A percentile compares a stretch with the other conserved stretches of the same genome.
Conservation (phyloP, 2,797 vertebrate species). For the Brachyalestes nurse region DNA sequence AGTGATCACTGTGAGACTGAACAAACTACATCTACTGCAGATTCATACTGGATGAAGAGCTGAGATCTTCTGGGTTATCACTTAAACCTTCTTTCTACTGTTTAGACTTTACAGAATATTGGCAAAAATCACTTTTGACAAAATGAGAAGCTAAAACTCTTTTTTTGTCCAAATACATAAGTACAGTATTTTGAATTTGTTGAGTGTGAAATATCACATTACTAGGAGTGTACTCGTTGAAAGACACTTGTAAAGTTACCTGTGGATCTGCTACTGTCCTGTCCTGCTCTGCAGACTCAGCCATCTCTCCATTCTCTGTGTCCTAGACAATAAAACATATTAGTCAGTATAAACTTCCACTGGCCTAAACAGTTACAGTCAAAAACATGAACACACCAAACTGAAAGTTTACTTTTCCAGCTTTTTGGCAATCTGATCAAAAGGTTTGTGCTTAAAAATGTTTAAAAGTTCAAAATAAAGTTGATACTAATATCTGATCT, state of each 20-base stretch:
- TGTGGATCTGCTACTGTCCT: constrained; percentile 7
- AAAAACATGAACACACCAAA: background rate
- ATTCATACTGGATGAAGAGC: background rate
- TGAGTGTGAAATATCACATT: background rate
- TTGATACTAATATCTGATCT: no score
- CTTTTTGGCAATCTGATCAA: no score
- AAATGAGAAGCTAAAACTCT: background rate
- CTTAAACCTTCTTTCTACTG: background rate
- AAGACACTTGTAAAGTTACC: constrained; percentile 9
- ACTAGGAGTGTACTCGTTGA: background rate
- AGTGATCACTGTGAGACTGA: background rate
- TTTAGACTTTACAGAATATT: background rate
- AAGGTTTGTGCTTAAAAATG: no score
- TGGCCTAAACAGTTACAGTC: background rate
- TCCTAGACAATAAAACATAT: constrained; percentile 33
- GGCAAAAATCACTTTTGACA: background rate
- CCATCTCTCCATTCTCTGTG: background rate
- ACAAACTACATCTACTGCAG: background rate
- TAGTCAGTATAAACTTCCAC: background rate
- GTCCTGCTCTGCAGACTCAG: background rate
- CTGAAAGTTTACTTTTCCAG: background rate
- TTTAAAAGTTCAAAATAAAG: no score
- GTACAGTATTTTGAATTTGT: background rate
- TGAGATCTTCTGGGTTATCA: background rate
- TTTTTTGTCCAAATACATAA: no score